A percentile compares a stretch with the other conserved stretches of the same genome.
Conservation (phyloP, 2,797 vertebrate genomes). For the Aldrovandia affinis region DNA sequence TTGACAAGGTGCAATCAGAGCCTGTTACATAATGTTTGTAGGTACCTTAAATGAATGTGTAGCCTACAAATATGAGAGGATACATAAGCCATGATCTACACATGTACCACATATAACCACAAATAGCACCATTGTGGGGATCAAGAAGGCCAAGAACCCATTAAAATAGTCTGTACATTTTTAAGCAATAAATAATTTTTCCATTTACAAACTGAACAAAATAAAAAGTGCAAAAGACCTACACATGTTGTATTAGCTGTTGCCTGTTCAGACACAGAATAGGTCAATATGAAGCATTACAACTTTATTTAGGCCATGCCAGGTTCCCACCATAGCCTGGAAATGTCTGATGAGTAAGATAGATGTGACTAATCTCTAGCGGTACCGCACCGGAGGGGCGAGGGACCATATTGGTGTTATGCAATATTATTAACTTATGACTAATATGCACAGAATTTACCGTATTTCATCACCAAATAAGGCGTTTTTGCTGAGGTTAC, state of each 20-base stretch:
- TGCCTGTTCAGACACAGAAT: neutral
- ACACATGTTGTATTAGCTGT: neutral
- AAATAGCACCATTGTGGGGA: neutral
- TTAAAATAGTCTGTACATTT: neutral
- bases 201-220: neutral
- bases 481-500: neutral
- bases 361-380: neutral
- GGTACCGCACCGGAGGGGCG: neutral
- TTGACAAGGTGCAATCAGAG: neutral
- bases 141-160: neutral
- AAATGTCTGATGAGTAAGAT: slow-evolving; percentile 3
- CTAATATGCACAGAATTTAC: neutral
- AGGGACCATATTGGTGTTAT: neutral
- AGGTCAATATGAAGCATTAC: neutral
- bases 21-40: neutral
- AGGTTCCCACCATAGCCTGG: neutral
- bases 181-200: neutral
- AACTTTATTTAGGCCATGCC: neutral
- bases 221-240: neutral
- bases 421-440: slow-evolving; percentile 6
- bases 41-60: neutral
- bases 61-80: neutral
- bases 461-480: neutral
- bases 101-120: slow-evolving; percentile 1
- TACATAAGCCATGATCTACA: neutral